These are phyloP conservation scores for Holacanthella duospinosa DNA, from an alignment of 2,888 invertebrate species.

Conservation along the genomic window DNA sequence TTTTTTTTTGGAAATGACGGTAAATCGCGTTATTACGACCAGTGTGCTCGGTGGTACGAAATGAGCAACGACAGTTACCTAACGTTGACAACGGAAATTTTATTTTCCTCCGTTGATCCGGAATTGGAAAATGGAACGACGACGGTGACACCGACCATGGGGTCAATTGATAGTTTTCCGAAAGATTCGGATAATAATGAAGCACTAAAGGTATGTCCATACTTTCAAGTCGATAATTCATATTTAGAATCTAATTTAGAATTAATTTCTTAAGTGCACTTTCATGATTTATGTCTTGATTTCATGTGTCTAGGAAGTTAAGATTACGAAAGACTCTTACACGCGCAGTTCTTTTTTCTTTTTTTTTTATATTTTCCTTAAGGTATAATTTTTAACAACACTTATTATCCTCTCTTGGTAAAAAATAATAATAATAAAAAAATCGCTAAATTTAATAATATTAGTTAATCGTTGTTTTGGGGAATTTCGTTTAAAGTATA, in stretches of 20 bases:
- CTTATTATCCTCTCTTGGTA: too few species aligned
- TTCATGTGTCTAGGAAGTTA: neutral
- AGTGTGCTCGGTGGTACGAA: too few species aligned
- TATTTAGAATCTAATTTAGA: neutral
- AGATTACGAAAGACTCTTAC: neutral
- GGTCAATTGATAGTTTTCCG: neutral
- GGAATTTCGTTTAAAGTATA: too few species aligned
- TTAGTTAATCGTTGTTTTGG: too few species aligned
- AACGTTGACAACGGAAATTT: constrained; percentile 19
- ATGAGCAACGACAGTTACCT: constrained; percentile 28
- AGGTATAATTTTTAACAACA: too few species aligned
- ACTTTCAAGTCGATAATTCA: too few species aligned
- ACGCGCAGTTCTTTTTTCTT: neutral
- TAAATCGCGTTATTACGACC: too few species aligned
- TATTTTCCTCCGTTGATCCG: constrained; percentile 28
- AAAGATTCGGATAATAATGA: neutral
- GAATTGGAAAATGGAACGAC: constrained; percentile 28
- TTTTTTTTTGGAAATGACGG: too few species aligned
- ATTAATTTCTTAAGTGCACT: too few species aligned
- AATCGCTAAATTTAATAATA: too few species aligned
- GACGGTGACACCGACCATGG: constrained; percentile 29
- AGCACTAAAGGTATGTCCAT: neutral
- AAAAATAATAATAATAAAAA: too few species aligned
- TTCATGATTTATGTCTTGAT: neutral
- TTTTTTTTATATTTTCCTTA: neutral